A percentile compares a stretch with the other conserved stretches of the same genome.
Conservation (phyloP, 2,797 vertebrate species). For the Amazonetta brasiliensis region DNA sequence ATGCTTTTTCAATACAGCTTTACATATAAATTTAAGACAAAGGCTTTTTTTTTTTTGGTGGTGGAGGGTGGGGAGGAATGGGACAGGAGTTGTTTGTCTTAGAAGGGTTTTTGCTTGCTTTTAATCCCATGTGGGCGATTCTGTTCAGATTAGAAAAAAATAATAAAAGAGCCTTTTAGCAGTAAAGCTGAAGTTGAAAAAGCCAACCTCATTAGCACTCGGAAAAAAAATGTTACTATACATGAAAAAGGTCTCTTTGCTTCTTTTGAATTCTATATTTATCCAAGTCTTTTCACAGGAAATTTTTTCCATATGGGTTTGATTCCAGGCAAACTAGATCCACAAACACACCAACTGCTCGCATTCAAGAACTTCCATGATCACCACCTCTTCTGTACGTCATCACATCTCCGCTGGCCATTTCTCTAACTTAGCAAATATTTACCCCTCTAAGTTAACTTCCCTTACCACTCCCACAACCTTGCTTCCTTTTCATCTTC, state of each 20-base stretch:
- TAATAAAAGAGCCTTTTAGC: not conserved
- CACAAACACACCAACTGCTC: not conserved
- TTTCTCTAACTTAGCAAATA: not conserved
- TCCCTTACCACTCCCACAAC: not conserved
- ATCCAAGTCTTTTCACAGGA: not conserved
- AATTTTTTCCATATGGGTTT: not conserved
- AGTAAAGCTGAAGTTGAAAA: not conserved
- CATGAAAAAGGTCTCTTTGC: not conserved
- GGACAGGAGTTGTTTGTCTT: not conserved
- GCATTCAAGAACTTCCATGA: not conserved
- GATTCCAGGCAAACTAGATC: not conserved
- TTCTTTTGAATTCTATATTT: not conserved
- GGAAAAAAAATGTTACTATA: not conserved
- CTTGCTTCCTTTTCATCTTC: not conserved
- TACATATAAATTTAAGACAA: not conserved
- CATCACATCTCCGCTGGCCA: not conserved
- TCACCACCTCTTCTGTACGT: not conserved
- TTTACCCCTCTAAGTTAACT: not conserved
- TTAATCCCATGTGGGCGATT: fast-evolving
- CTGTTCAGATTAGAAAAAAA: not conserved
- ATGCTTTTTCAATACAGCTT: not conserved
- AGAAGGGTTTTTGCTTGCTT: not conserved
- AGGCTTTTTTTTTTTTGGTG: not conserved
- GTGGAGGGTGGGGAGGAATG: not conserved
- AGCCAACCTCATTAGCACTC: not conserved